Conservation (phyloP, 2,797 vertebrate genomes). For the Megalops cyprinoides region DNA sequence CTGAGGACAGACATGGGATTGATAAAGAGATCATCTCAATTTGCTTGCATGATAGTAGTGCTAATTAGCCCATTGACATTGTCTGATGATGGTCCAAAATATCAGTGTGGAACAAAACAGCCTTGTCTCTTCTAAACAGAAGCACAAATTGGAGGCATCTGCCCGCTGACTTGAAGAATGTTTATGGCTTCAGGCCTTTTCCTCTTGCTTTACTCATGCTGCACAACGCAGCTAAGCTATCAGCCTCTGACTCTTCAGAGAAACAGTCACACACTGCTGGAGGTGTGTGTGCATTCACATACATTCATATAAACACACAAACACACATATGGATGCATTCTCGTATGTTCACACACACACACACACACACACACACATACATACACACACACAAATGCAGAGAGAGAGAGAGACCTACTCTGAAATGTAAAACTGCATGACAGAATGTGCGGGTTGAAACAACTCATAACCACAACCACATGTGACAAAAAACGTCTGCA, state of each 20-base stretch:
- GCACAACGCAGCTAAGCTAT: background rate
- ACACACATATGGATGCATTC: background rate
- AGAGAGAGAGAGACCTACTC: background rate
- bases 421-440: background rate
- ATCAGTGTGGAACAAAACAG: constrained; percentile 33
- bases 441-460: background rate
- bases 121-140: constrained; percentile 45
- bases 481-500: background rate
- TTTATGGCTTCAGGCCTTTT: background rate
- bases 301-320: background rate
- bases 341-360: background rate
- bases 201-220: background rate
- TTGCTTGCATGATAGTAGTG: background rate
- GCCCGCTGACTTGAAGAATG: background rate
- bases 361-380: background rate
- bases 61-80: background rate
- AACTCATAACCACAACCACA: background rate
- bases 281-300: background rate
- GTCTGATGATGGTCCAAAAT: constrained; percentile 42
- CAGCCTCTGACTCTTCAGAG: background rate
- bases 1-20: background rate
- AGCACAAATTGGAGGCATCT: constrained; percentile 50
- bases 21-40: constrained; percentile 36
- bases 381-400: background rate
- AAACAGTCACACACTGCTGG: background rate